These are phyloP conservation scores for Phyllostomus discolor DNA, from an alignment of 2,113 vertebrate species.

Conservation along the genomic window DNA sequence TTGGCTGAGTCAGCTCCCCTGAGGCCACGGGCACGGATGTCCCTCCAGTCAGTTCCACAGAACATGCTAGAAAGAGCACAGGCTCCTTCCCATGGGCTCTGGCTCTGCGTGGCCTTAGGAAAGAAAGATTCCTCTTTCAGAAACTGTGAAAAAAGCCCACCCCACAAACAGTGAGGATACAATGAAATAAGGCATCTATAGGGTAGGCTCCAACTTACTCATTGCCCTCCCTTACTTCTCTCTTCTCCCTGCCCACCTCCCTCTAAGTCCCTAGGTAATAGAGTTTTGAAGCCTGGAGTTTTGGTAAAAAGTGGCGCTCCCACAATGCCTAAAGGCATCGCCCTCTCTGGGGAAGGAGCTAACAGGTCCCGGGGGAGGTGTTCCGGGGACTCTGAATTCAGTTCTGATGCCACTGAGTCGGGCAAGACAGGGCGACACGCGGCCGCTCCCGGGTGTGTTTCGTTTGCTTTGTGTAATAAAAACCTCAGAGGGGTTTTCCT, in stretches of 20 bases:
- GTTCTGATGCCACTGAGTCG: neutral
- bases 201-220: neutral
- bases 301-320: neutral
- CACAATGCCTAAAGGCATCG: neutral
- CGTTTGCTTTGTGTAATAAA: neutral
- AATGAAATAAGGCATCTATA: neutral
- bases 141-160: neutral
- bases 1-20: neutral
- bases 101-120: neutral
- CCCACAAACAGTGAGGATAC: neutral
- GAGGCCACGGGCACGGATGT: neutral
- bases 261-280: neutral
- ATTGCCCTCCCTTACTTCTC: rapidly evolving
- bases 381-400: neutral
- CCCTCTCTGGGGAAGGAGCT: neutral
- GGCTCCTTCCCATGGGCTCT: neutral
- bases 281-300: neutral
- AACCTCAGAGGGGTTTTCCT: neutral
- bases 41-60: neutral
- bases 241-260: neutral
- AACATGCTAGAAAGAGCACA: neutral
- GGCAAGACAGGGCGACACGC: rapidly evolving
- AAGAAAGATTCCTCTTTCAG: neutral
- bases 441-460: neutral
- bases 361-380: neutral